Base-by-base conservation (phyloP, 2,888 invertebrate species). In the Tachina grossa region DNA sequence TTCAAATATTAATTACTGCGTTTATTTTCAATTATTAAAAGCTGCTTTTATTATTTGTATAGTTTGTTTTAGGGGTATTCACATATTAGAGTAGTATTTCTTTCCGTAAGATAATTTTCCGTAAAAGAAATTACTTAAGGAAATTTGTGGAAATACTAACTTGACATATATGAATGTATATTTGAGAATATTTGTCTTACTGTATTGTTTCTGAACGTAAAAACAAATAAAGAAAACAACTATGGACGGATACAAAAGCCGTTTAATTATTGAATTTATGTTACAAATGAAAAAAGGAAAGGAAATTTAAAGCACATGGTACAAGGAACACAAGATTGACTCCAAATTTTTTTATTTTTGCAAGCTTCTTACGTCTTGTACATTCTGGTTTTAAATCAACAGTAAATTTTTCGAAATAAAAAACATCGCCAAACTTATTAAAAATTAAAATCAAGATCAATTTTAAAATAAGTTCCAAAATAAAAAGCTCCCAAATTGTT, bases 181-280 rank as follows among this genome's bases (percentile, higher is more conserved):
- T 43, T 31, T 31, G 31, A 31, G 31, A 31, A 10, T 61, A 61
- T 43, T 2, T 59, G 2, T 3, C 10, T 41, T 59, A 39, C 43
- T 61, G n/a, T 39, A 59, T 59, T 57, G 22, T 19, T 59, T 59
- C 13, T 55, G 4, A 9, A 19, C 3, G n/a, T 43, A 6, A 16
- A 59, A 61, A 31, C 31, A 43, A 61, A 43, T 59, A 9, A 61
- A 41, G 45, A 68, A 81, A 82, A 79, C 6, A 45, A 76, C 61
- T 83, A 82, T 85, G 85, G 81, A 85, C 81, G 82, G 82, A 85
- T 78, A 71, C 1, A 39, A 82, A 82, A 85, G 78, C 74, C 77
- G 74, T 66, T 68, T 47, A 49, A 72, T 45, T 61, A n/a, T 31
- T 31, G 31, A 71, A 49, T n/a, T 72, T 19, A 59, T 16, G 22